These are phyloP conservation scores for Agrochola circellaris DNA, from an alignment of 2,888 invertebrate genomes.

Conservation along the genomic window DNA sequence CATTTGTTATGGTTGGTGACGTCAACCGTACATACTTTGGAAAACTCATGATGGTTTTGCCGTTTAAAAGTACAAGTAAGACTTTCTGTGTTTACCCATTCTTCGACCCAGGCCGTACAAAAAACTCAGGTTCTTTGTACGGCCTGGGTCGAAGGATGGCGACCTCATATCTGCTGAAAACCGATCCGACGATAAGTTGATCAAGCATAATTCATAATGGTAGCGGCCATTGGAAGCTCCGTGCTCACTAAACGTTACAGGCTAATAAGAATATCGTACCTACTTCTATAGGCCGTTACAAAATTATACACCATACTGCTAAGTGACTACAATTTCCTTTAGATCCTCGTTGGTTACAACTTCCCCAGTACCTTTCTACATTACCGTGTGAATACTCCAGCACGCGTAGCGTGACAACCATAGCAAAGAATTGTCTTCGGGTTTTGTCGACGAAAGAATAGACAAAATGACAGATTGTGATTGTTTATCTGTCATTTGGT, in stretches of 20 bases:
- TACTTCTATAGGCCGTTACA: not conserved
- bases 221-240: not conserved
- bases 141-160: too few species aligned
- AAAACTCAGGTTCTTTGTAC: too few species aligned
- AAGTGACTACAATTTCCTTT: not conserved
- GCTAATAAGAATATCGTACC: too few species aligned
- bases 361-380: not conserved
- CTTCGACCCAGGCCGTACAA: too few species aligned
- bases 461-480: too few species aligned
- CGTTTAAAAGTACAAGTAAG: too few species aligned
- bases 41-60: too few species aligned
- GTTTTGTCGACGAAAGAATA: too few species aligned
- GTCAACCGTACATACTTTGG: not conserved
- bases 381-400: not conserved
- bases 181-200: not conserved
- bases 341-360: not conserved
- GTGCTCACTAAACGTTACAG: too few species aligned
- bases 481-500: too few species aligned
- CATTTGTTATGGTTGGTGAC: conserved; percentile 3
- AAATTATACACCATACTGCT: not conserved
- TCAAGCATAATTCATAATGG: not conserved
- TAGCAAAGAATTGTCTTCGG: too few species aligned
- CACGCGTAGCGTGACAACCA: too few species aligned
- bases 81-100: not conserved
- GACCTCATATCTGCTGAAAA: not conserved